A percentile compares a stretch with the other conserved stretches of the same genome.
Conservation (phyloP, 2,888 invertebrate species). For the Aspidiotus rigidus region DNA sequence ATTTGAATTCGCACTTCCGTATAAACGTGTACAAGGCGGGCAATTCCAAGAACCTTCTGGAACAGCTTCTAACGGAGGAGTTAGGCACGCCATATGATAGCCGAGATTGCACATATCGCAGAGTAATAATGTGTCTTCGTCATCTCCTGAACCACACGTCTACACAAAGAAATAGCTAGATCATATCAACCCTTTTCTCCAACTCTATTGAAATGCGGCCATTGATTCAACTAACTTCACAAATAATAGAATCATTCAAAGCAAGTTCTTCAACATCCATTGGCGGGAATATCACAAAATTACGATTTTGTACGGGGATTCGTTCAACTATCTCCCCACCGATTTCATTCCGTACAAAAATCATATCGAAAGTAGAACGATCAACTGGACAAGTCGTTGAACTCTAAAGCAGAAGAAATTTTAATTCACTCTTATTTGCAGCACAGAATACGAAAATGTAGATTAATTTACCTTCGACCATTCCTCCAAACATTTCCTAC, state of each 20-base stretch:
- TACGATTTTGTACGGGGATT: constrained; percentile 33
- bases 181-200: too few relatives aligned
- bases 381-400: constrained; percentile 93
- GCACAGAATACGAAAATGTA: constrained; percentile 4
- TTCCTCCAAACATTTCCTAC: constrained; percentile 78
- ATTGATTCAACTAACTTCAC: constrained; percentile 50
- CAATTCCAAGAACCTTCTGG: constrained; percentile 87
- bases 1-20: not conserved
- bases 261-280: constrained; percentile 23
- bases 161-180: not conserved
- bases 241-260: constrained; percentile 42
- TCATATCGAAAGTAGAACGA: constrained; percentile 65
- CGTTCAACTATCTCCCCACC: constrained; percentile 50
- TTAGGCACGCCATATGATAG: constrained; percentile 82
- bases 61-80: constrained; percentile 65
- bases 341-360: constrained; percentile 58
- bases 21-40: constrained; percentile 51
- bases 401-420: constrained; percentile 48
- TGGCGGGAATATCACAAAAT: constrained; percentile 17
- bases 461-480: constrained; percentile 63
- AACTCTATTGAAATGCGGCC: not conserved
- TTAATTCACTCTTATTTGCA: not conserved
- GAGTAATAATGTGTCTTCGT: constrained; percentile 78
- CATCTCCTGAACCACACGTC: constrained; percentile 63
- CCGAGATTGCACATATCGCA: constrained; percentile 90